A percentile compares a stretch with the other conserved stretches of the same genome.
Evolutionary conservation across 2,797 vertebrate species (phyloP).

Genomic region (Protosalanx chinensis): DNA sequence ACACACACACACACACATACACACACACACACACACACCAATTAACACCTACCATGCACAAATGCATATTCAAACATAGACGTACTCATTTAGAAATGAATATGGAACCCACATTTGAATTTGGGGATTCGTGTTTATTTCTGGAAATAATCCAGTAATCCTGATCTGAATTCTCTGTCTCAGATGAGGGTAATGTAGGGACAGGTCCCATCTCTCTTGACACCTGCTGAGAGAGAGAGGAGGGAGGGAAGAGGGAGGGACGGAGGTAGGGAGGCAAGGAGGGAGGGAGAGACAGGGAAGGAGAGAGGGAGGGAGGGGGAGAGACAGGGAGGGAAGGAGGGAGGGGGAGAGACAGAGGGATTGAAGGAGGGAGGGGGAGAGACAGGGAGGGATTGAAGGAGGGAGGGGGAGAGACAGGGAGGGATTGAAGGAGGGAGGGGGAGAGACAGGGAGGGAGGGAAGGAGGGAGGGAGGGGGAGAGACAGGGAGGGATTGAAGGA

Average conservation of each 20-base stretch:
- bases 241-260: background rate
- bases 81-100: background rate
- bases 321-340: too few species aligned
- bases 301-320: too few species aligned
- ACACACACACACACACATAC: background rate
- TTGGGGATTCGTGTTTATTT: background rate
- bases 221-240: conserved; percentile 1
- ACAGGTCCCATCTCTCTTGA: background rate
- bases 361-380: background rate
- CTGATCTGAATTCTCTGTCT: background rate
- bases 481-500: background rate
- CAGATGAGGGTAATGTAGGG: background rate
- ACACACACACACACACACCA: background rate
- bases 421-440: too few species aligned
- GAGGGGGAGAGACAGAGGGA: too few species aligned
- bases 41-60: background rate
- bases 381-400: background rate
- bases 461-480: background rate
- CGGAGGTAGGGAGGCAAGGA: background rate
- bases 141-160: background rate
- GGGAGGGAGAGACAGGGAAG: background rate
- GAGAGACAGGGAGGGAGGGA: background rate
- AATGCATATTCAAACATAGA: background rate
- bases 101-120: background rate
- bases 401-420: background rate